phyloP scores from a whole-genome alignment of 2,797 vertebrate genomes.

The Danio tinwini region DNA sequence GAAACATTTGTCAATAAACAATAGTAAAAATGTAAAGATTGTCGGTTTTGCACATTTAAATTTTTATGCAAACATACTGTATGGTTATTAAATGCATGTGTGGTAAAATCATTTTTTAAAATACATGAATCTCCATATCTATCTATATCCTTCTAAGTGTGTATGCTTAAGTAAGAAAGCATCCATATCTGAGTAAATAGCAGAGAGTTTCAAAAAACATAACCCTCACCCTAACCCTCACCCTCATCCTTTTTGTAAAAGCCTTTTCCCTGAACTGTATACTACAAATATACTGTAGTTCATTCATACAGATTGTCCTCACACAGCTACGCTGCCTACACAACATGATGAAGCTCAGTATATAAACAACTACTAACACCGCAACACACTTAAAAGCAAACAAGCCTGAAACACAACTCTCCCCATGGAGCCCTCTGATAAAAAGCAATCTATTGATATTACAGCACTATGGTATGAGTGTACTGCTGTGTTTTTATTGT shows the following conservation, averaged over 20 bases:
- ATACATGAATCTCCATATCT: no score
- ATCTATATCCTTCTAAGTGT: no score
- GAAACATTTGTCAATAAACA: no score
- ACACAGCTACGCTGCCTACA: conserved; percentile 50
- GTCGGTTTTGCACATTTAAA: no score
- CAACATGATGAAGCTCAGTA: conserved; percentile 66
- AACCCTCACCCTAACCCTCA: no score
- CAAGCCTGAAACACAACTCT: conserved; percentile 33
- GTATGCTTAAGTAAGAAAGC: no score
- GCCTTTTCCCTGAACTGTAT: neutral
- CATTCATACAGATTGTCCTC: conserved; percentile 11
- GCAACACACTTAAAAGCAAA: conserved; percentile 27
- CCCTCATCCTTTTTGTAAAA: neutral
- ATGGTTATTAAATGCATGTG: no score
- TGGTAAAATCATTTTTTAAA: no score
- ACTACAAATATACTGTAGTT: conserved; percentile 22
- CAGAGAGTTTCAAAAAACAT: no score
- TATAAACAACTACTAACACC: conserved; percentile 65
- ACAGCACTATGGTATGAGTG: neutral
- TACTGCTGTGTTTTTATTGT: neutral
- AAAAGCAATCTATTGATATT: conserved; percentile 2
- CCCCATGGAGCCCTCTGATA: neutral
- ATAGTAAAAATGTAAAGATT: no score
- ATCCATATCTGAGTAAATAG: no score
- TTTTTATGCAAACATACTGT: no score